Base-by-base conservation (phyloP, 2,888 invertebrate species). In the Geophilus truncorum region DNA sequence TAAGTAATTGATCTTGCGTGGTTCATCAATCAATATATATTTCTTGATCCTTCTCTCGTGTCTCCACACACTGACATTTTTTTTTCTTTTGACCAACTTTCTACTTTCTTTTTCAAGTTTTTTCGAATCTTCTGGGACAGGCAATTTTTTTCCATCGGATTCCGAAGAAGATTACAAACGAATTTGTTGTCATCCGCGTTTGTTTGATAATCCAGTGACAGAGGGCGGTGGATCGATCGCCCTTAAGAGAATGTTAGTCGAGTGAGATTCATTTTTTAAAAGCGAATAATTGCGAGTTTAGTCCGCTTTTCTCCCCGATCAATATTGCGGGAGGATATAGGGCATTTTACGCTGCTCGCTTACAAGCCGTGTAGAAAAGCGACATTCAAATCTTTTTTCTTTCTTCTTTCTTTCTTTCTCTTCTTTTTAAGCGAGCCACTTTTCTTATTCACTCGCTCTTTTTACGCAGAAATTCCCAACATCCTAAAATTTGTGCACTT, bases 161-260 rank as follows among this genome's bases (percentile, higher is more conserved):
- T 25, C n/a, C 25, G 28, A 70, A 70, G 70, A 25, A 70, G 70
- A 25, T 70, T 70, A 70, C 70, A 70, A 70, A 70, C 23, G 70
- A 70, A 70, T 70, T 70, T 70, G 70, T 70, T 70, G 70, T 70
- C 70, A 70, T 70, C 70, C 70, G n/a, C 70, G 70, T 70, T 70
- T 70, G 70, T 28, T 70, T 70, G 70, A 70, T 70, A 70, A 70
- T 70, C 70, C 70, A 25, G 25, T 28, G 28, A 28, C 70, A 70
- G 1, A 70, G 23, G 70, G 25, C 28, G 28, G 70, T 25, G 70
- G 28, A 70, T 70, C 28, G 70, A 70, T 70, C 70, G 23, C n/a
- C 70, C 70, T 70, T 70, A 70, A 70, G 18, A 51, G 51, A 51
- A 70, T 70, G 70, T 70, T 70, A 70, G 70, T 23, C 28, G 70